These are phyloP conservation scores for Erebia aethiops DNA, from an alignment of 2,888 invertebrate genomes.

Conservation along the genomic window DNA sequence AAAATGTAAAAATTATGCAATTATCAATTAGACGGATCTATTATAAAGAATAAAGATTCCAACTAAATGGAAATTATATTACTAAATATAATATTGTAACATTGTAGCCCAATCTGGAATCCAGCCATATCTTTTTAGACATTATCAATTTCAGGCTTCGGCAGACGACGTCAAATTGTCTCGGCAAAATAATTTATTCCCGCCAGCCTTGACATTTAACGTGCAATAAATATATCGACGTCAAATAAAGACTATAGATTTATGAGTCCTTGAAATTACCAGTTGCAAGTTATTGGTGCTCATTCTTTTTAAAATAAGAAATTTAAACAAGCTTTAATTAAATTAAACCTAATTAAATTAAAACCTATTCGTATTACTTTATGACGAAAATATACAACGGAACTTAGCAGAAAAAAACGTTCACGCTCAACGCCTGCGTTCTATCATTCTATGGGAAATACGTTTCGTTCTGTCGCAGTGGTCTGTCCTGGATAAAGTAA, in stretches of 20 bases:
- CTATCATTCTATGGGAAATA: no score
- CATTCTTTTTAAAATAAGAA: background rate
- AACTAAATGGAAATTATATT: no score
- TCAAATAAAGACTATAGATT: slow-evolving; percentile 18
- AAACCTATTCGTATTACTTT: no score
- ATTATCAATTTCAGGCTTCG: background rate
- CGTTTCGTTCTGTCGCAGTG: no score
- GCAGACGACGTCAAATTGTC: slow-evolving; percentile 2
- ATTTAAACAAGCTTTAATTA: background rate
- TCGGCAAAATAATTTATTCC: slow-evolving; percentile 6
- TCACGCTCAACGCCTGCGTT: no score
- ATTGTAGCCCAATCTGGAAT: background rate
- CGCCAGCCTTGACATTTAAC: slow-evolving; percentile 2
- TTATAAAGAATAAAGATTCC: no score
- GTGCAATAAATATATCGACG: slow-evolving; percentile 11
- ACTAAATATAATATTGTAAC: background rate
- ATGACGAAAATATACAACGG: no score
- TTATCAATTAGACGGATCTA: no score
- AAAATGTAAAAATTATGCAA: no score
- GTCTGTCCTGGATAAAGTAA: no score
- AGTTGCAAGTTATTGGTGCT: slow-evolving; percentile 7
- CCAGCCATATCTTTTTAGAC: slow-evolving; percentile 5
- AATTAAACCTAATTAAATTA: no score
- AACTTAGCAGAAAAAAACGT: no score
- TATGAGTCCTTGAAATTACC: slow-evolving; percentile 29